Conservation (phyloP, 2,797 vertebrate genomes). For the Coracias cyanogaster region DNA sequence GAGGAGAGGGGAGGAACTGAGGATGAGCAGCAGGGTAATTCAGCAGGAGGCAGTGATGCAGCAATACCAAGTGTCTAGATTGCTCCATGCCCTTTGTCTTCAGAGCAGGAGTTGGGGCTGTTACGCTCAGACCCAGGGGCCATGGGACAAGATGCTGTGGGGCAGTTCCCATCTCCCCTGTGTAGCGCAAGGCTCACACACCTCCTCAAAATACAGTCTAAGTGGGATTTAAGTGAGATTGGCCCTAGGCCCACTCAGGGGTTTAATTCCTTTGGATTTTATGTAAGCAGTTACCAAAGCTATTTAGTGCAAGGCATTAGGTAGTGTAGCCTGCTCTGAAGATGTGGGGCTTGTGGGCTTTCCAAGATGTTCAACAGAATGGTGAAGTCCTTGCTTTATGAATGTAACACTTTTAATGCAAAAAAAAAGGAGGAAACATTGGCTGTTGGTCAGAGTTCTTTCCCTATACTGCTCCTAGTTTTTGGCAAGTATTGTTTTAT, state of each 20-base stretch:
- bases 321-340: background rate
- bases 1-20: background rate
- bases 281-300: background rate
- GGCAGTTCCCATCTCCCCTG: background rate
- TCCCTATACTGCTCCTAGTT: background rate
- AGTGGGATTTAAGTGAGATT: background rate
- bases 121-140: background rate
- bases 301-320: background rate
- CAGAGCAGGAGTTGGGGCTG: background rate
- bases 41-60: background rate
- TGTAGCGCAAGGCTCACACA: accelerated
- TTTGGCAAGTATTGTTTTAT: background rate
- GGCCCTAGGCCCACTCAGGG: background rate
- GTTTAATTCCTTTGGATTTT: constrained; percentile 7
- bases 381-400: background rate
- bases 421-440: background rate
- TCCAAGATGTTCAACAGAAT: background rate
- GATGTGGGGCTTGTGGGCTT: background rate
- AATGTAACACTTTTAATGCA: background rate
- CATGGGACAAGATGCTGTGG: background rate
- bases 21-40: background rate
- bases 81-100: background rate
- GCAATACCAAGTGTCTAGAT: background rate
- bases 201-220: background rate
- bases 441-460: background rate